phyloP scores from a whole-genome alignment of 2,113 vertebrate species.

The Turdus rufiventris region DNA sequence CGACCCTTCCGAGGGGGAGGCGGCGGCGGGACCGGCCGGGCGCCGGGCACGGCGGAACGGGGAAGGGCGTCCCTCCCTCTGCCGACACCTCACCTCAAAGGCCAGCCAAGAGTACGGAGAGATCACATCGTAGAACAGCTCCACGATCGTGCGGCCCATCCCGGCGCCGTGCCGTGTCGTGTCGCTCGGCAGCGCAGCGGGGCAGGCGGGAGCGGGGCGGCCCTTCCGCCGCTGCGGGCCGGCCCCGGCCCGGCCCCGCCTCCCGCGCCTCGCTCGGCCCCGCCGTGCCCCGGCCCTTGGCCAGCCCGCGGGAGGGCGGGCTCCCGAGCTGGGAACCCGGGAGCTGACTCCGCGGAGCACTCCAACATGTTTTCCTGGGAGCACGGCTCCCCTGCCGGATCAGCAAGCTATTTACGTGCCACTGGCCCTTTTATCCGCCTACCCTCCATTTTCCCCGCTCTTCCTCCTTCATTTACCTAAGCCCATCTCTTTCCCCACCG shows the following conservation, averaged over 20 bases:
- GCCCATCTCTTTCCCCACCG: neutral
- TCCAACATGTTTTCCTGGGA: conserved; percentile 69
- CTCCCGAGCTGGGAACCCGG: conserved; percentile 30
- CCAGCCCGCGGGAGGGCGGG: neutral
- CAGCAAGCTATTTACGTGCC: neutral
- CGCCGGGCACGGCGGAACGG: neutral
- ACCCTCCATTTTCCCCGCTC: neutral
- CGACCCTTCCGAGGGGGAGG: neutral
- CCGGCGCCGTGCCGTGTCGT: accelerated
- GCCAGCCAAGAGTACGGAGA: conserved; percentile 48
- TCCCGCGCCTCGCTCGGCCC: accelerated
- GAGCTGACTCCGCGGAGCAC: neutral
- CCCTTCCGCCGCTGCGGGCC: accelerated
- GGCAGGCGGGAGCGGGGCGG: neutral
- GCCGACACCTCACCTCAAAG: conserved; percentile 21
- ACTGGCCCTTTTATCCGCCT: neutral
- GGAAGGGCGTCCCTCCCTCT: neutral
- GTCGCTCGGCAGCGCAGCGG: too few species aligned
- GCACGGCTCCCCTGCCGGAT: conserved; percentile 73
- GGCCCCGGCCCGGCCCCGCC: too few species aligned
- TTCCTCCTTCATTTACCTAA: neutral
- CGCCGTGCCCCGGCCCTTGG: neutral
- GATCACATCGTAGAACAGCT: conserved; percentile 53
- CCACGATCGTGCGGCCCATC: neutral
- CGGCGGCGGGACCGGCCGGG: neutral